Evolutionary conservation across 2,113 vertebrate genomes (phyloP).

Genomic region (Brachionichthys hirsutus): DNA sequence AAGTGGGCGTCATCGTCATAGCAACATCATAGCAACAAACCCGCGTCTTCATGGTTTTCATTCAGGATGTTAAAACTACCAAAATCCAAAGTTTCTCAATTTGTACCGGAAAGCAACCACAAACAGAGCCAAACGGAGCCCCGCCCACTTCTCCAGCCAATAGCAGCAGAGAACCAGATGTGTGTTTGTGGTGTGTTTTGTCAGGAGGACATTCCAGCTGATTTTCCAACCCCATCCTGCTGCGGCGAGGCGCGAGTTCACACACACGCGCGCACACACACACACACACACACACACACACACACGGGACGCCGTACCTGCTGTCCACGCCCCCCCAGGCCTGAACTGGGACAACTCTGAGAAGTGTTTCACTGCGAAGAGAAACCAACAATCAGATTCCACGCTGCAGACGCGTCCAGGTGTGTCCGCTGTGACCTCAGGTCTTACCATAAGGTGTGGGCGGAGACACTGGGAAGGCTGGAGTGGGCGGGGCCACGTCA

Average conservation of each 20-base stretch:
- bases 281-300: slow-evolving; percentile 19
- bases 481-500: slow-evolving; percentile 70
- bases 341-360: slow-evolving; percentile 57
- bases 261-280: slow-evolving; percentile 11
- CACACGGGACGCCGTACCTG: slow-evolving; percentile 65
- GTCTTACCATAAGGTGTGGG: slow-evolving; percentile 84
- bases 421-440: background rate
- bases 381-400: slow-evolving; percentile 38
- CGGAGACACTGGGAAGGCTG: slow-evolving; percentile 84
- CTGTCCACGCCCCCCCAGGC: slow-evolving; percentile 45
- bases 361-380: slow-evolving; percentile 68
- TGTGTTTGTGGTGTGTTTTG: slow-evolving; percentile 12
- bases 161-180: slow-evolving; percentile 25
- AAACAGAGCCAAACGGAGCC: slow-evolving; percentile 39
- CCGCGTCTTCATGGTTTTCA: no score
- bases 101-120: slow-evolving; percentile 3
- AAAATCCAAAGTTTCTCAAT: no score
- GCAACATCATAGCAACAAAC: no score
- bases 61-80: no score
- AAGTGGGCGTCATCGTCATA: no score
- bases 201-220: slow-evolving; percentile 48
- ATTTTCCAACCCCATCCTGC: slow-evolving; percentile 41
- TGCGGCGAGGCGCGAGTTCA: slow-evolving; percentile 35
- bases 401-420: background rate
- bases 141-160: slow-evolving; percentile 21